A percentile compares a stretch with the other conserved stretches of the same genome.
These are phyloP conservation scores for Reticulitermes lucifugus DNA, from an alignment of 2,888 invertebrate genomes.

Conservation along the genomic window DNA sequence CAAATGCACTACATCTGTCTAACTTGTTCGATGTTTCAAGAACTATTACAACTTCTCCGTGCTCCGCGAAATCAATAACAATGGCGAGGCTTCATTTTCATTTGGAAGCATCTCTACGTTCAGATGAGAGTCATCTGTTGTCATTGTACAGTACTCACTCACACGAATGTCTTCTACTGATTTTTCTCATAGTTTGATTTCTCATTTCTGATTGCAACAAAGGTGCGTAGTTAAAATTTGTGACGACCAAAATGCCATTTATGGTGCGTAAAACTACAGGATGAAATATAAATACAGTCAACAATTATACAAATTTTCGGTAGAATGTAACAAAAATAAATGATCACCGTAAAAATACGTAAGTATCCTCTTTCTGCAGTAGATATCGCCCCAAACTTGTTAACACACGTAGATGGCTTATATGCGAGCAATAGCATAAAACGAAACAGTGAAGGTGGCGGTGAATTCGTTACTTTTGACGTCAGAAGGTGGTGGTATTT, in stretches of 20 bases:
- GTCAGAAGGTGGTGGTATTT: conserved; percentile 26
- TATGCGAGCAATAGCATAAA: not conserved
- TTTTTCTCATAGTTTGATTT: not conserved
- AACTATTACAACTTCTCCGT: not conserved
- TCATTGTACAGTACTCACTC: not conserved
- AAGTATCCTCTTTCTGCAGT: not conserved
- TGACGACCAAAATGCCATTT: no score
- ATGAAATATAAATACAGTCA: no score
- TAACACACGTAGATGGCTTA: not conserved
- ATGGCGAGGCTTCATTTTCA: conserved; percentile 15
- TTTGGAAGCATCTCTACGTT: not conserved
- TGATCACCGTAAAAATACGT: not conserved
- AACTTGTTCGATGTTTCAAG: not conserved
- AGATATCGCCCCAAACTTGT: not conserved
- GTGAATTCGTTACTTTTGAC: conserved; percentile 15
- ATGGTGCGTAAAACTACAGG: no score
- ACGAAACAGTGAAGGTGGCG: conserved; percentile 15
- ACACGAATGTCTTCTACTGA: not conserved
- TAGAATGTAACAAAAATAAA: not conserved
- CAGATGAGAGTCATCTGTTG: conserved; percentile 14
- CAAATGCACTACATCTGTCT: not conserved
- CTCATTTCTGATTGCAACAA: no score
- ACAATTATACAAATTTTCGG: not conserved
- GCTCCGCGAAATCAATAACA: conserved; percentile 4
- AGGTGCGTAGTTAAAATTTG: no score